Conservation (phyloP, 2,888 invertebrate species). For the Cabera pusaria region DNA sequence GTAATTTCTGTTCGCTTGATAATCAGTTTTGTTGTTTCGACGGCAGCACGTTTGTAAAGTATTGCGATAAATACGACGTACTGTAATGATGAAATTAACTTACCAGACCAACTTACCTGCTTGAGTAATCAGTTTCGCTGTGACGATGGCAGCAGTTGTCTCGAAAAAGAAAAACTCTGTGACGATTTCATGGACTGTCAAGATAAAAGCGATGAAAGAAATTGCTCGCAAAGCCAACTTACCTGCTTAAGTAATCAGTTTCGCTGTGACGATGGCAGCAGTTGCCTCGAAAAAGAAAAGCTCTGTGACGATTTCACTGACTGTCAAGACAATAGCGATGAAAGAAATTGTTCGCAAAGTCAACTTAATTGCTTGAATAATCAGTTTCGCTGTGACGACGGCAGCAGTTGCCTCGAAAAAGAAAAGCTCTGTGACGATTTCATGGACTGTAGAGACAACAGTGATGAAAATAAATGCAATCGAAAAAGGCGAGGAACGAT, state of each 20-base stretch:
- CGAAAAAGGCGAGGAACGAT: too few relatives aligned
- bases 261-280: constrained; percentile 82
- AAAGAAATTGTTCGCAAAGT: constrained; percentile 81
- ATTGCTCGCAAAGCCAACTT: too few relatives aligned
- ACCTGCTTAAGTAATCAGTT: constrained; percentile 71
- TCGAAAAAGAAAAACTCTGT: constrained; percentile 82
- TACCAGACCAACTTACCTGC: too few relatives aligned
- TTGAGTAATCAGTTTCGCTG: constrained; percentile 75
- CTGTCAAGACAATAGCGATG: constrained; percentile 86
- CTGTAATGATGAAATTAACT: too few relatives aligned
- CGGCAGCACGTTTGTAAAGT: too few relatives aligned
- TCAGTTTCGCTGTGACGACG: constrained; percentile 81
- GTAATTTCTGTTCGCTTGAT: too few relatives aligned
- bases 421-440: constrained; percentile 83
- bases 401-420: constrained; percentile 84
- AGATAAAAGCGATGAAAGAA: constrained; percentile 85
- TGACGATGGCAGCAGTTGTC: constrained; percentile 84
- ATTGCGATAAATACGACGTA: too few relatives aligned
- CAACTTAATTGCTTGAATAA: constrained; percentile 64
- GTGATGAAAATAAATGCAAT: constrained; percentile 86
- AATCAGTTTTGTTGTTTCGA: too few relatives aligned
- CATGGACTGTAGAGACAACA: constrained; percentile 85
- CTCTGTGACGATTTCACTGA: constrained; percentile 84
- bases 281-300: constrained; percentile 82
- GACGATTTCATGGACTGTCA: constrained; percentile 84